Conservation (phyloP, 2,113 vertebrate species). For the Okapia johnstoni region DNA sequence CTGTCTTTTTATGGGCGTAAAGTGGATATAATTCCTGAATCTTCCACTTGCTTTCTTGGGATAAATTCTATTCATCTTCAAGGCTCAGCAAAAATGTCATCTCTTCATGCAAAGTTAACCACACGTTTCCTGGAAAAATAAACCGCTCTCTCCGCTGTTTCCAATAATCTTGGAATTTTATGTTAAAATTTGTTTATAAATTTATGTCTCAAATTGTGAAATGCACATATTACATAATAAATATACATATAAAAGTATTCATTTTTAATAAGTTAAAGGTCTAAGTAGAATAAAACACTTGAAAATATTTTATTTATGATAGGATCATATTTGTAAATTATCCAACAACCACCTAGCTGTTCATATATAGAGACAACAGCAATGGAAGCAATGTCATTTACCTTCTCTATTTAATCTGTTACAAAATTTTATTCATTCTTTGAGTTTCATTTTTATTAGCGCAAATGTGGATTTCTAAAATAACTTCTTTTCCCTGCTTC, state of each 20-base stretch:
- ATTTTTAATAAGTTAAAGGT: constrained; percentile 21
- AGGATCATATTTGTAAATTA: background rate
- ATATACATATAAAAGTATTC: background rate
- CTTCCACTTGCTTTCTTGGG: background rate
- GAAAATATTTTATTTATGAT: constrained; percentile 15
- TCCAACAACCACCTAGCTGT: background rate
- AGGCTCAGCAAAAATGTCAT: background rate
- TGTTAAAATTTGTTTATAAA: constrained; percentile 2
- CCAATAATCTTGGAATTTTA: background rate
- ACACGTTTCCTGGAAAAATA: background rate
- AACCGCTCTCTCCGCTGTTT: background rate
- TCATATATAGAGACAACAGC: background rate
- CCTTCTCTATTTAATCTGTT: background rate
- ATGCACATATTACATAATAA: background rate
- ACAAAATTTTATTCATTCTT: constrained; percentile 22
- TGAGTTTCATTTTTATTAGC: constrained; percentile 5
- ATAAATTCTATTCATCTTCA: constrained; percentile 6
- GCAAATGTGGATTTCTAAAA: constrained; percentile 31
- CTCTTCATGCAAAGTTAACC: background rate
- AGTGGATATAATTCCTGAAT: background rate
- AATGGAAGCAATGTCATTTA: background rate
- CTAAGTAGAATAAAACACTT: constrained; percentile 10
- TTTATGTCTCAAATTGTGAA: background rate
- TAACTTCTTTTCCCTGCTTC: background rate
- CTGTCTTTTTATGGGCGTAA: background rate